These are phyloP conservation scores for Orthosia gothica DNA, from an alignment of 2,888 invertebrate genomes.

Conservation along the genomic window DNA sequence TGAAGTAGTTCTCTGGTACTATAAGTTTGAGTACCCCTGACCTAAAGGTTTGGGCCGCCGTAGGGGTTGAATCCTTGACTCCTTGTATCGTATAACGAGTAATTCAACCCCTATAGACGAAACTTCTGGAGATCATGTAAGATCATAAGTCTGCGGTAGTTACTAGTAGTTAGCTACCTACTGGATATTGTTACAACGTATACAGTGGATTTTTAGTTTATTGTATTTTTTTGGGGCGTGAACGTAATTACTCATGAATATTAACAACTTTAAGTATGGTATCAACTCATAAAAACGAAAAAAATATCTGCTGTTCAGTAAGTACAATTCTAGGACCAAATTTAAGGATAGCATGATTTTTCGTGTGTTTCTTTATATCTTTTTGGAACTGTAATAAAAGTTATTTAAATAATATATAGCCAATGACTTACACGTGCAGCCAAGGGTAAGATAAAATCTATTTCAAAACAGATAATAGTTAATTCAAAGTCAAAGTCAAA, in stretches of 20 bases:
- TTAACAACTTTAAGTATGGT: neutral
- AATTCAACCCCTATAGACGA: slow-evolving; percentile 55
- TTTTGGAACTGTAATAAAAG: too few relatives aligned
- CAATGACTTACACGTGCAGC: too few relatives aligned
- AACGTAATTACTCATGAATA: neutral
- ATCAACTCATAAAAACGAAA: neutral
- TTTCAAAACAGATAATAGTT: too few relatives aligned
- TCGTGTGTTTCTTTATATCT: too few relatives aligned
- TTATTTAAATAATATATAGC: too few relatives aligned
- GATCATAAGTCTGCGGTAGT: slow-evolving; percentile 69
- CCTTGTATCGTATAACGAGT: slow-evolving; percentile 67
- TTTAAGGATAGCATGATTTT: too few relatives aligned
- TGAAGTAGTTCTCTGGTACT: neutral
- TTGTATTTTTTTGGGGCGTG: neutral
- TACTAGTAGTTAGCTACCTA: neutral
- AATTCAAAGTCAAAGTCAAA: too few relatives aligned
- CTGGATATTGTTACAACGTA: slow-evolving; percentile 40
- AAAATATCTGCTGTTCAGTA: neutral
- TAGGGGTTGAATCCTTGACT: slow-evolving; percentile 52
- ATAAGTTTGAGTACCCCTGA: slow-evolving; percentile 22
- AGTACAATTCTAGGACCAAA: too few relatives aligned
- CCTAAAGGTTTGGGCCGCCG: slow-evolving; percentile 70
- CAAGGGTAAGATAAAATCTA: too few relatives aligned
- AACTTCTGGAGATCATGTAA: slow-evolving; percentile 68
- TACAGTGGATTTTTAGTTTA: neutral